phyloP scores from a whole-genome alignment of 2,888 invertebrate species.

The Schizotus pectinicornis region DNA sequence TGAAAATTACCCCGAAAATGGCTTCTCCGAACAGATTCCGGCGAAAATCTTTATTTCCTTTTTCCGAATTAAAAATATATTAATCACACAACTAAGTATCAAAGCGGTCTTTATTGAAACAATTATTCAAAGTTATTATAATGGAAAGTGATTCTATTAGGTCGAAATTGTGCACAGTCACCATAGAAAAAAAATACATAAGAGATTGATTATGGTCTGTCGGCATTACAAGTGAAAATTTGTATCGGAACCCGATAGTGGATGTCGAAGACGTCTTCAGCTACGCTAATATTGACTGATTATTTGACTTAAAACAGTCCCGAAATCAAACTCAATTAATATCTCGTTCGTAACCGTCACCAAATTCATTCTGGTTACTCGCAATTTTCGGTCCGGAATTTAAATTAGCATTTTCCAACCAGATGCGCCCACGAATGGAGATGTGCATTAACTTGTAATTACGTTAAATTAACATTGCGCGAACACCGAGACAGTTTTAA shows the following conservation, averaged over 20 bases:
- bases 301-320: slow-evolving; percentile 28
- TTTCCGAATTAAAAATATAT: slow-evolving; percentile 46
- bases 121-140: slow-evolving; percentile 57
- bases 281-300: slow-evolving; percentile 36
- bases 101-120: slow-evolving; percentile 53
- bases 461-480: slow-evolving; percentile 56
- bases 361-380: slow-evolving; percentile 21
- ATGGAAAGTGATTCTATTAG: slow-evolving; percentile 60
- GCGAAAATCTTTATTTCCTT: slow-evolving; percentile 36
- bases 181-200: slow-evolving; percentile 39
- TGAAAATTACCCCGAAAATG: slow-evolving; percentile 6
- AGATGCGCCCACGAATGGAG: slow-evolving; percentile 55
- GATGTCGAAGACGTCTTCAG: slow-evolving; percentile 31
- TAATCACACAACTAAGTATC: slow-evolving; percentile 46
- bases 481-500: slow-evolving; percentile 55
- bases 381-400: slow-evolving; percentile 41
- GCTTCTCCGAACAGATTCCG: slow-evolving; percentile 2
- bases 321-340: slow-evolving; percentile 43
- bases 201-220: slow-evolving; percentile 52
- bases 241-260: slow-evolving; percentile 36
- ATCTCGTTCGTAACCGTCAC: slow-evolving; percentile 40
- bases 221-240: slow-evolving; percentile 55
- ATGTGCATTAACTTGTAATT: slow-evolving; percentile 57
- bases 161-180: slow-evolving; percentile 53
- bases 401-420: slow-evolving; percentile 54